phyloP scores from a whole-genome alignment of 2,888 invertebrate species.

The Ichneumoninae sp. region DNA sequence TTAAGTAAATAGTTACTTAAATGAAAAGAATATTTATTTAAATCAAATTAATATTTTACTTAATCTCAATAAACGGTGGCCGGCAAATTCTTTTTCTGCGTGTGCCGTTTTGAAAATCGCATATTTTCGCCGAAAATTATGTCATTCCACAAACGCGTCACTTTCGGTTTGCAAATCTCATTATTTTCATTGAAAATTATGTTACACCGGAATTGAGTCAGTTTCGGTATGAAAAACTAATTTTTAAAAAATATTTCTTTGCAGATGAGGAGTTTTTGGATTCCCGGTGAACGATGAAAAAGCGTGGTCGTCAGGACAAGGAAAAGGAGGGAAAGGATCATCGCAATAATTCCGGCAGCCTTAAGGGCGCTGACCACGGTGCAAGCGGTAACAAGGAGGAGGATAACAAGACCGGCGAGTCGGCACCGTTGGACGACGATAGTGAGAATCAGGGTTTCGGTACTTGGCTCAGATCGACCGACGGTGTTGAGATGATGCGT shows the following conservation, averaged over 20 bases:
- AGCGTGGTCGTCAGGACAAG: conserved; percentile 70
- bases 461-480: conserved; percentile 85
- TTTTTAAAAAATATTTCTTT: neutral
- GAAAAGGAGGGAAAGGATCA: conserved; percentile 70
- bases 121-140: too few species aligned
- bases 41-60: too few species aligned
- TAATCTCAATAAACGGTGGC: too few species aligned
- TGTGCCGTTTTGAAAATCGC: too few species aligned
- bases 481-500: conserved; percentile 91
- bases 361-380: conserved; percentile 42
- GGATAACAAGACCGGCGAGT: conserved; percentile 52
- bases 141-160: too few species aligned
- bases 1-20: too few species aligned
- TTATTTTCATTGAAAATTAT: too few species aligned
- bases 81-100: too few species aligned
- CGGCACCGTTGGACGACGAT: conserved; percentile 73
- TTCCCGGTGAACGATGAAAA: conserved; percentile 74
- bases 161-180: too few species aligned
- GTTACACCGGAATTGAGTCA: too few species aligned
- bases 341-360: conserved; percentile 33
- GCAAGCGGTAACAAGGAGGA: conserved; percentile 60
- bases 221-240: neutral
- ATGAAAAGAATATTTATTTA: too few species aligned
- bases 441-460: conserved; percentile 80
- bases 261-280: conserved; percentile 40